Conservation (phyloP, 2,888 invertebrate species). For the Scaptomyza tumidula region DNA sequence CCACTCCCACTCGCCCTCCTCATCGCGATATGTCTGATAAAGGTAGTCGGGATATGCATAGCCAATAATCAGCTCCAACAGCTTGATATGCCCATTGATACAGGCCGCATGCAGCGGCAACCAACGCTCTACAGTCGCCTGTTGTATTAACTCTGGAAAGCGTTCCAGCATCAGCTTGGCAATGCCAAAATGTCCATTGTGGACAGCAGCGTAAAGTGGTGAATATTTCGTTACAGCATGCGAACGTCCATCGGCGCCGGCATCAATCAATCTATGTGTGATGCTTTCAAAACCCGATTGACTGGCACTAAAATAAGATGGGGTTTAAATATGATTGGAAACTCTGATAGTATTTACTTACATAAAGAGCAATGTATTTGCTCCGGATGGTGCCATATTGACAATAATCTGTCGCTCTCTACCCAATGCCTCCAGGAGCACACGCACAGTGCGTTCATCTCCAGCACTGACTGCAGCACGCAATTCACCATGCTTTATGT, state of each 20-base stretch:
- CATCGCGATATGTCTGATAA: slow-evolving; percentile 89
- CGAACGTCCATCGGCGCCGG: slow-evolving; percentile 94
- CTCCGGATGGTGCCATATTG: slow-evolving; percentile 94
- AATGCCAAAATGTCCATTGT: slow-evolving; percentile 92
- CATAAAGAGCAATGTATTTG: slow-evolving; percentile 94
- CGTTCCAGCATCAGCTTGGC: slow-evolving; percentile 90
- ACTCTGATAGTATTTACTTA: slow-evolving; percentile 84
- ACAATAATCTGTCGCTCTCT: slow-evolving; percentile 90
- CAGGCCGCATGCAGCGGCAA: slow-evolving; percentile 96
- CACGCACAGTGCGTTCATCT: slow-evolving; percentile 88
- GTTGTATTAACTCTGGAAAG: slow-evolving; percentile 94
- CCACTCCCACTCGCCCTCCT: slow-evolving; percentile 92
- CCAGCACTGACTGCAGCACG: slow-evolving; percentile 91
- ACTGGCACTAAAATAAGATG: slow-evolving; percentile 87
- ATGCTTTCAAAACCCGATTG: slow-evolving; percentile 93
- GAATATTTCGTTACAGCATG: slow-evolving; percentile 97
- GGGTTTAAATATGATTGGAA: background rate
- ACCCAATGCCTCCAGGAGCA: slow-evolving; percentile 88
- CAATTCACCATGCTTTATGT: slow-evolving; percentile 90
- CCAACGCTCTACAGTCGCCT: slow-evolving; percentile 96
- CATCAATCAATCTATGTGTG: slow-evolving; percentile 90
- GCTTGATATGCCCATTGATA: slow-evolving; percentile 92
- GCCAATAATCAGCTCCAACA: slow-evolving; percentile 91
- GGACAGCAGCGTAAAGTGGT: slow-evolving; percentile 95
- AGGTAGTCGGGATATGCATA: slow-evolving; percentile 92